Evolutionary conservation across 1,140 invertebrate species (phyloP).

Genomic region (Hycleus phaleratus): DNA sequence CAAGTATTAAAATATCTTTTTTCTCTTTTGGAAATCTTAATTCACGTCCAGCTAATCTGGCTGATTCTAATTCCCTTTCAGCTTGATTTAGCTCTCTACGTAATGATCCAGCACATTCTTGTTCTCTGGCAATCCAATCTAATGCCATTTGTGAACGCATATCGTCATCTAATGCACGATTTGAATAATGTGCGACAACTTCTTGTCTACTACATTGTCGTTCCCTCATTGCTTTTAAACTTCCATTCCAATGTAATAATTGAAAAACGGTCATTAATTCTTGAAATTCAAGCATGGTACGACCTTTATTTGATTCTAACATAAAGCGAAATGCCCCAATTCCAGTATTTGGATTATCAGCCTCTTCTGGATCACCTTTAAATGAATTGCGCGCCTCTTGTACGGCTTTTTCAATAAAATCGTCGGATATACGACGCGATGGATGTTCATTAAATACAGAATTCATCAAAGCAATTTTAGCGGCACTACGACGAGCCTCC

Average conservation of each 20-base stretch:
- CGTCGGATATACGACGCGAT: conserved; percentile 83
- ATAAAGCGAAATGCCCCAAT: conserved; percentile 93
- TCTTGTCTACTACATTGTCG: conserved; percentile 90
- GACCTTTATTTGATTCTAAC: conserved; percentile 85
- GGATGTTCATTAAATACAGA: conserved; percentile 96
- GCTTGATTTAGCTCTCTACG: conserved; percentile 72
- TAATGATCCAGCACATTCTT: conserved; percentile 73
- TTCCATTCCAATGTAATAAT: conserved; percentile 92
- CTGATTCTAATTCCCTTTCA: conserved; percentile 83
- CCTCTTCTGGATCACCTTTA: conserved; percentile 58
- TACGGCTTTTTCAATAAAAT: conserved; percentile 90
- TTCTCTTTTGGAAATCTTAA: conserved; percentile 92
- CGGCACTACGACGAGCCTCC: conserved; percentile 84
- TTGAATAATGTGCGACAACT: conserved; percentile 91
- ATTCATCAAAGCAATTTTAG: conserved; percentile 94
- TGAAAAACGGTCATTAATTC: conserved; percentile 96
- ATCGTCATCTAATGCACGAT: conserved; percentile 82
- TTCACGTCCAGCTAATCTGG: conserved; percentile 80
- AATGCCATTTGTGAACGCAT: conserved; percentile 95
- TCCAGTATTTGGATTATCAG: conserved; percentile 73
- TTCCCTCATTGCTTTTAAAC: conserved; percentile 84
- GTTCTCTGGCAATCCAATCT: conserved; percentile 88
- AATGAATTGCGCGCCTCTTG: conserved; percentile 71
- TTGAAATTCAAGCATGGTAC: conserved; percentile 94
- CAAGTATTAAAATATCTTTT: conserved; percentile 86